Base-by-base conservation (phyloP, 1,140 invertebrate species). In the Agrilus planipennis region DNA sequence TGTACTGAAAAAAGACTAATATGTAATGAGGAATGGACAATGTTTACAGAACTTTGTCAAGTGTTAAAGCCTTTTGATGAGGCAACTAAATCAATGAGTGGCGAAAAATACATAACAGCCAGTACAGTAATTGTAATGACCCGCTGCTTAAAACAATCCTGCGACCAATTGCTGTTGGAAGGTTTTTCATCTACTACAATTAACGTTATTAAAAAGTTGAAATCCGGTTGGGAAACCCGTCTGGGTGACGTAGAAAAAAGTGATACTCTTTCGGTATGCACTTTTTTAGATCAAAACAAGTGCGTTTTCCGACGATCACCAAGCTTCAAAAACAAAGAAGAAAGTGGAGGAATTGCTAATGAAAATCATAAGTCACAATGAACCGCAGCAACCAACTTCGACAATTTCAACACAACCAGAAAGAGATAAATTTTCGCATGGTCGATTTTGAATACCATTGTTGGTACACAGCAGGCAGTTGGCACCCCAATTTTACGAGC, bases 61-160 rank as follows among this genome's bases (percentile, higher is more conserved):
- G 14, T 52, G 32, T 47, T 58, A 37, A 21, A 50, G 40, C 49
- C 51, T 10, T 51, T 53, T 27, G 43, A 55, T 40, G 32, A 46
- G 20, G 46, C 41, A 1, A 57, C 53, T 10, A 29, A 21, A 18
- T 44, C 39, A 39, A 25, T 57, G 7, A 42, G 41, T 27, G 51
- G 45, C 17, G 39, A 56, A 46, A 23, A 28, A 9, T 57, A 52
- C 34, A 6, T 47, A 3, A 47, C 51, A 14, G 48, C 34, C 9
- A 49, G 44, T 19, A 39, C 51, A 34, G 37, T 49, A 11, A 57
- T 52, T 28, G 41, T 42, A 15, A 20, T 51, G 9, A 27, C 45
- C 0, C 28, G 35, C 12, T 20, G 19, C 12, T 12, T 27, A 27
- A 27, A n/a, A 15, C n/a, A 25, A 7, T 7, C n/a, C 23, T 25